These are phyloP conservation scores for Sylvilagus floridanus DNA, from an alignment of 2,797 vertebrate genomes.

Conservation along the genomic window DNA sequence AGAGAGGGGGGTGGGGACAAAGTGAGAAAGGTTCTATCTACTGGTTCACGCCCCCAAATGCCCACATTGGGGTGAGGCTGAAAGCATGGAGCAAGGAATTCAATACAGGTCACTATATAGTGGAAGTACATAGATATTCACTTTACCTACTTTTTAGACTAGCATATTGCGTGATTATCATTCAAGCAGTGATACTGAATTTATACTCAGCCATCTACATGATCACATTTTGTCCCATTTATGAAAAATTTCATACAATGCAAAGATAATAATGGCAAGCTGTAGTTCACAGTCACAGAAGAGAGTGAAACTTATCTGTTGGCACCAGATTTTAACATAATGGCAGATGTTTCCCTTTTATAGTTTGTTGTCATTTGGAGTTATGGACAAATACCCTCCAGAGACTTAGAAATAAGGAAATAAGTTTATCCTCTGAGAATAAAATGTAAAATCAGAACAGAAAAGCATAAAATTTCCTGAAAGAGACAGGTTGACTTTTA, in stretches of 20 bases:
- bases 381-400: not conserved
- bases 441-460: not conserved
- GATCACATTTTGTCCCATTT: not conserved
- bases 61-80: no score
- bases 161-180: not conserved
- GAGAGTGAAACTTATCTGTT: not conserved
- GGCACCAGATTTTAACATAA: not conserved
- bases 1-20: no score
- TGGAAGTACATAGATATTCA: not conserved
- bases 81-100: no score
- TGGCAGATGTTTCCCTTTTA: not conserved
- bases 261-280: not conserved
- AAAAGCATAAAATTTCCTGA: slow-evolving; percentile 5
- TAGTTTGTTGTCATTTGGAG: not conserved
- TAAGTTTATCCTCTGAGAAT: slow-evolving; percentile 3
- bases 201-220: not conserved
- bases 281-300: not conserved
- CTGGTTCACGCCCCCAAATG: no score
- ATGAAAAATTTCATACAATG: slow-evolving; percentile 7
- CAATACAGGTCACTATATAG: no score
- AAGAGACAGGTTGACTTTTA: not conserved
- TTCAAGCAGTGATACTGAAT: not conserved
- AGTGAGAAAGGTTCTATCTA: no score
- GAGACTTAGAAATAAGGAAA: not conserved
- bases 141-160: slow-evolving; percentile 13